Evolutionary conservation across 2,113 vertebrate genomes (phyloP), one percentile per base, ranked within the genome.

Genomic region (Piaya cayana): DNA sequence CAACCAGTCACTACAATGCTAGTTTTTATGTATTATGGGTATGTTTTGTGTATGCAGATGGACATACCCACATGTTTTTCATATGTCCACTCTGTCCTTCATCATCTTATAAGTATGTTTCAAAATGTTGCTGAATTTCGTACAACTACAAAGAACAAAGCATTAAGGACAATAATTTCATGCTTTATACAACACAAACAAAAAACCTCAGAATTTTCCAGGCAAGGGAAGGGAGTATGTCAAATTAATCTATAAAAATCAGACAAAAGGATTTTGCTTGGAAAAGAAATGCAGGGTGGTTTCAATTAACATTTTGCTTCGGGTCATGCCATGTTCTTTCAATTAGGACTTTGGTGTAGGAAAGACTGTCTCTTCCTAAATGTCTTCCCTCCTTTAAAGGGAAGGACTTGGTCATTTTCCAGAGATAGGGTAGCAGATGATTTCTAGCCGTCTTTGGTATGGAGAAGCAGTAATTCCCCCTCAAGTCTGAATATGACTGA

Each of bases 301-400:
- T 98, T 97, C 90, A 96, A 96, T 97, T 95, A 96, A 79, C 59
- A 36, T 93, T 97, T 97, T 96, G 86, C 94, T 97, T 83, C 92
- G 89, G 94, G 94, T 97, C 82, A 92, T 92, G 88, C 92, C 92
- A 97, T 96, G n/a, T 82, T 97, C 37, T 96, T 97, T 95, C 93
- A 95, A 77, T 95, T 95, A 96, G 81, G 82, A 63, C 47, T 94
- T 92, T 79, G 47, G 72, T 91, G 60, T 92, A 86, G 96, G 72
- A 87, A 95, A 76, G 59, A 26, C 90, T 58, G 30, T 88, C 70
- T 93, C 6, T 34, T 93, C 65, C 47, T 69, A 77, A 91, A 86
- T 92, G 78, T 32, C 81, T 76, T 85, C 82, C n/a, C 12, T 58
- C 71, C 64, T 84, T 92, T 92, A 78, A 94, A 95, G 84, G 59